Conservation (phyloP, 2,888 invertebrate genomes). For the Odontocolon sp. region DNA sequence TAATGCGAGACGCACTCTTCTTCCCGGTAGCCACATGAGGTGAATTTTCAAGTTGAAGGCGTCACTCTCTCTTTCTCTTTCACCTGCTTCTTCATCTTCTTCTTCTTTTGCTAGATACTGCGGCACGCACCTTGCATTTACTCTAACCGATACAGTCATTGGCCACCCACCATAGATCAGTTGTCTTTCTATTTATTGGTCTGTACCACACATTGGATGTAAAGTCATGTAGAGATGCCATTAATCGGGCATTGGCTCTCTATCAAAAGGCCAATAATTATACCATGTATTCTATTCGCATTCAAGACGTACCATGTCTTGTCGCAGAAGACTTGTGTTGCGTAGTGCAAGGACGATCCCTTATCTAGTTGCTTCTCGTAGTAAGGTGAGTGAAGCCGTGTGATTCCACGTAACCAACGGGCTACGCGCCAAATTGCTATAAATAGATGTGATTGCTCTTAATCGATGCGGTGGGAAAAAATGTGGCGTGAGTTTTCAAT, state of each 20-base stretch:
- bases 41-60: constrained; percentile 75
- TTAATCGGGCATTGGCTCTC: too few species aligned
- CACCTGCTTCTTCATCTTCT: too few species aligned
- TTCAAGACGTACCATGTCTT: too few species aligned
- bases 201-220: too few species aligned
- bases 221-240: too few species aligned
- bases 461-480: constrained; percentile 76
- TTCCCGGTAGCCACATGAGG: constrained; percentile 79
- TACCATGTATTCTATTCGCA: constrained; percentile 14
- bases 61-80: not conserved
- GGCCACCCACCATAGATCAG: too few species aligned
- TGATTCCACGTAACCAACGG: constrained; percentile 71
- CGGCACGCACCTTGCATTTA: too few species aligned
- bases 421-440: constrained; percentile 78
- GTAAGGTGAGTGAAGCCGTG: constrained; percentile 43
- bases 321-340: too few species aligned
- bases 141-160: too few species aligned
- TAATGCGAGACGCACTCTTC: constrained; percentile 74
- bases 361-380: constrained; percentile 68
- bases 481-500: constrained; percentile 28
- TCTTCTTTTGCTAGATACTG: too few species aligned
- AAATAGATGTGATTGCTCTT: constrained; percentile 71
- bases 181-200: too few species aligned
- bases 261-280: too few species aligned
- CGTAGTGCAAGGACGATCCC: constrained; percentile 77